phyloP scores from a whole-genome alignment of 2,797 vertebrate genomes.

The Enteromius trimaculatus region DNA sequence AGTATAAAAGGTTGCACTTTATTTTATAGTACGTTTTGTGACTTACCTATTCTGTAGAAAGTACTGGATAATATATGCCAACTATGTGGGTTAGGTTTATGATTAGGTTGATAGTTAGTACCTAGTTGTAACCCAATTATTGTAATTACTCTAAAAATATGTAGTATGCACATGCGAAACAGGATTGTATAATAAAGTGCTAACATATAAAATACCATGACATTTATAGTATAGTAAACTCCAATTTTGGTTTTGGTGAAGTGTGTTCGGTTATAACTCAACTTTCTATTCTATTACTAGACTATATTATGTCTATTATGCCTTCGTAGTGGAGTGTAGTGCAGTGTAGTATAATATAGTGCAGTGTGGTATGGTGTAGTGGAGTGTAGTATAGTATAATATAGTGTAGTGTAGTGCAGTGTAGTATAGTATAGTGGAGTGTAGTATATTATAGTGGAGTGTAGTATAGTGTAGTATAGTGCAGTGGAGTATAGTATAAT shows the following conservation, averaged over 20 bases:
- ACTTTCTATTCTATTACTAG: too few species aligned
- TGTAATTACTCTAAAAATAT: background rate
- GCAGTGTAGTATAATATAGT: too few species aligned
- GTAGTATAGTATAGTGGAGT: too few species aligned
- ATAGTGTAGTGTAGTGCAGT: too few species aligned
- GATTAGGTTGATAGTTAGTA: background rate
- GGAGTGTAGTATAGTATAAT: too few species aligned
- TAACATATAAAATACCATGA: background rate
- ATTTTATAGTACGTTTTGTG: background rate
- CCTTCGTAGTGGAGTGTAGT: too few species aligned
- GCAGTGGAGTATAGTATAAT: too few species aligned
- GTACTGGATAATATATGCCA: background rate
- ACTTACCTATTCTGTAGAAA: background rate
- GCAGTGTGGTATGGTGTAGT: too few species aligned
- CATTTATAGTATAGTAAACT: background rate
- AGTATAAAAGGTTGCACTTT: background rate
- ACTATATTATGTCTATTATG: background rate
- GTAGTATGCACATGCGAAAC: background rate
- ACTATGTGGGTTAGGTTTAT: background rate
- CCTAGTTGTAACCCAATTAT: background rate
- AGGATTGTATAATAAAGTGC: background rate
- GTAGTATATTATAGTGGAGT: too few species aligned
- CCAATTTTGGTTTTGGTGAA: background rate
- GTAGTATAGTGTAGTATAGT: too few species aligned
- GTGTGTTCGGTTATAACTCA: background rate